Evolutionary conservation across 2,888 invertebrate genomes (phyloP).

Genomic region (Nematopogon swammerdamellus): DNA sequence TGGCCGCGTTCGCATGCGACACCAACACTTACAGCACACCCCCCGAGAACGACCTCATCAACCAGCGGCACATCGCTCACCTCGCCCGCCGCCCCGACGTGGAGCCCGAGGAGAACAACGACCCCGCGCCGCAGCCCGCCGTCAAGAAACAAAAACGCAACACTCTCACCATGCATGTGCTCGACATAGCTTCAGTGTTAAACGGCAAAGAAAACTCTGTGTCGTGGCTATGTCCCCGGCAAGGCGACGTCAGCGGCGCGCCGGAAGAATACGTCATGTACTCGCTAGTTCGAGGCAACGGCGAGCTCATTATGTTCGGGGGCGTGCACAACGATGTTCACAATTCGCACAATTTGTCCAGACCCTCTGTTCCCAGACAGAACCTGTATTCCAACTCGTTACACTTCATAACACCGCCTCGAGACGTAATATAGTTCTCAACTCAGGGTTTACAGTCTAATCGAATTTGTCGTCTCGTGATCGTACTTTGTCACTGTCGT

Average conservation of each 20-base stretch:
- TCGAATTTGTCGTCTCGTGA: no score
- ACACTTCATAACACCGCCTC: conserved; percentile 72
- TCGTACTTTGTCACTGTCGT: no score
- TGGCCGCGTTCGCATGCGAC: conserved; percentile 54
- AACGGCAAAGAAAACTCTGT: conserved; percentile 61
- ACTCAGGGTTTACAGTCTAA: background rate
- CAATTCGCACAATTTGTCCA: conserved; percentile 47
- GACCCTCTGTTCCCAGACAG: conserved; percentile 58
- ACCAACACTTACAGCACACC: conserved; percentile 25
- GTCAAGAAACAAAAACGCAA: conserved; percentile 62
- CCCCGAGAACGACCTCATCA: conserved; percentile 45
- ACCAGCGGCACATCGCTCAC: conserved; percentile 45
- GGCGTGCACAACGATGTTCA: conserved; percentile 82
- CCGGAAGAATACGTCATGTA: conserved; percentile 91
- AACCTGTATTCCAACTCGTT: conserved; percentile 72
- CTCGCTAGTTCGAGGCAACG: conserved; percentile 83
- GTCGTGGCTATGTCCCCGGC: conserved; percentile 67
- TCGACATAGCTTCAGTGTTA: conserved; percentile 76
- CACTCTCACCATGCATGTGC: conserved; percentile 77
- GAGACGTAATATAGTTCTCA: conserved; percentile 58
- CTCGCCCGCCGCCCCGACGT: conserved; percentile 37
- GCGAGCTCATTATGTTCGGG: conserved; percentile 94
- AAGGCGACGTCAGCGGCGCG: conserved; percentile 62
- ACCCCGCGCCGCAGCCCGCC: conserved; percentile 27
- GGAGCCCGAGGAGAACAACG: conserved; percentile 27